Base-by-base conservation (phyloP, 2,797 vertebrate species). In the Decapterus maruadsi region DNA sequence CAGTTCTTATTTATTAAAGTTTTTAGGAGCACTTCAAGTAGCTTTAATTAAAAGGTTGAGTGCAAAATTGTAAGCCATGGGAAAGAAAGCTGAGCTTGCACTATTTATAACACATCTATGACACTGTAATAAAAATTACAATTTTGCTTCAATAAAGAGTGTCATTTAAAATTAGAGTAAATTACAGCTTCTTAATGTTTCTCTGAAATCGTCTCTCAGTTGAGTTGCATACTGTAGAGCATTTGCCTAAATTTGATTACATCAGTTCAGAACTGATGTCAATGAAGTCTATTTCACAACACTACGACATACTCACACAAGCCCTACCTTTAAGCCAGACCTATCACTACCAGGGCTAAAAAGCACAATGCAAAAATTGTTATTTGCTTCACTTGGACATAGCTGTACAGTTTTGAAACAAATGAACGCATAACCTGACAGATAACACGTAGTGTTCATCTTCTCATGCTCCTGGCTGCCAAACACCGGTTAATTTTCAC, bases 31-130 rank as follows among this genome's bases (percentile, higher is more conserved):
- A 19, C 10, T 59, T 67, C 6, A 19, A 38, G 20, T 19, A 66
- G 20, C 55, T 38, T 46, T 61, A 59, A 43, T 51, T 64, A 43
- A 55, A 40, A 43, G 68, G 48, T 26, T 48, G 19, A 34, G 12
- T 14, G 10, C 45, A 54, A 31, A 54, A 54, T 71, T 1, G 55
- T 2, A 14, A 68, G 19, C 22, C n/a, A 51, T 22, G n/a, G 8
- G 58, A 22, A 29, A 48, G 42, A 62, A 43, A 53, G 19, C 4
- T 51, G 43, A 40, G 16, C 20, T 48, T 48, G 19, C 45, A 19
- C 12, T 43, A 29, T 19, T 26, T 53, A 26, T 54, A 19, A 22
- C 26, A 55, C 36, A 62, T 54, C 54, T 17, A 54, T 3, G 12
- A n/a, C 40, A 59, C 26, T 19, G 20, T 60, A 42, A 48, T 16